A percentile compares a stretch with the other conserved stretches of the same genome.
phyloP scores from a whole-genome alignment of 1,140 invertebrate genomes.

The Drosophila pallidifrons region DNA sequence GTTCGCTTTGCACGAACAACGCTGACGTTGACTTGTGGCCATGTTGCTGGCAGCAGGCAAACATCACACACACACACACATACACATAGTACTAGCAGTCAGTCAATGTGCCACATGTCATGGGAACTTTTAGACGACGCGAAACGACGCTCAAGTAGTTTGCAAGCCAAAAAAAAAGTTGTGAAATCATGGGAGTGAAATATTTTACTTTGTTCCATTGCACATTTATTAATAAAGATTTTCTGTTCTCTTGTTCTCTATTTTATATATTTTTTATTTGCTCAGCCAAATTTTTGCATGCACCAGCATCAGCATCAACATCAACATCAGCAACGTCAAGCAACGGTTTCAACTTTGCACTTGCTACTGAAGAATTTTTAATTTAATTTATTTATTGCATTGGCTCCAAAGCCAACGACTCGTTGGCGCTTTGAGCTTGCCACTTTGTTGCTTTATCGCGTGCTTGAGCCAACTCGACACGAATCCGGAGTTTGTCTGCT shows the following conservation, averaged over 20 bases:
- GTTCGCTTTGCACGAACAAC: constrained; percentile 29
- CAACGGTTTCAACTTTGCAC: constrained; percentile 19
- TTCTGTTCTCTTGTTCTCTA: constrained; percentile 23
- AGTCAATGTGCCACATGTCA: constrained; percentile 72
- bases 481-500: constrained; percentile 4
- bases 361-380: constrained; percentile 56
- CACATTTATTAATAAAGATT: constrained; percentile 76
- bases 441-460: constrained; percentile 8
- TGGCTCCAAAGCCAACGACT: constrained; percentile 7
- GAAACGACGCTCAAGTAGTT: constrained; percentile 22
- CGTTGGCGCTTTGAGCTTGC: not conserved
- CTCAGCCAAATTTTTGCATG: constrained; percentile 29
- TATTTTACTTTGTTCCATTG: constrained; percentile 76
- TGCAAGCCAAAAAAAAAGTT: constrained; percentile 39
- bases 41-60: constrained; percentile 45
- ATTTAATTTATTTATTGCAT: constrained; percentile 61
- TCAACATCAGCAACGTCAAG: constrained; percentile 1
- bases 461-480: constrained; percentile 14
- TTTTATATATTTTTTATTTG: constrained; percentile 22
- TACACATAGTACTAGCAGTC: constrained; percentile 22
- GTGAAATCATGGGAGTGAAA: constrained; percentile 79
- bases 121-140: constrained; percentile 70
- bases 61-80: constrained; percentile 24
- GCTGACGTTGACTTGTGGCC: constrained; percentile 69
- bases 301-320: constrained; percentile 7